Base-by-base conservation (phyloP, 2,888 invertebrate genomes). In the Drosophila tanythrix region DNA sequence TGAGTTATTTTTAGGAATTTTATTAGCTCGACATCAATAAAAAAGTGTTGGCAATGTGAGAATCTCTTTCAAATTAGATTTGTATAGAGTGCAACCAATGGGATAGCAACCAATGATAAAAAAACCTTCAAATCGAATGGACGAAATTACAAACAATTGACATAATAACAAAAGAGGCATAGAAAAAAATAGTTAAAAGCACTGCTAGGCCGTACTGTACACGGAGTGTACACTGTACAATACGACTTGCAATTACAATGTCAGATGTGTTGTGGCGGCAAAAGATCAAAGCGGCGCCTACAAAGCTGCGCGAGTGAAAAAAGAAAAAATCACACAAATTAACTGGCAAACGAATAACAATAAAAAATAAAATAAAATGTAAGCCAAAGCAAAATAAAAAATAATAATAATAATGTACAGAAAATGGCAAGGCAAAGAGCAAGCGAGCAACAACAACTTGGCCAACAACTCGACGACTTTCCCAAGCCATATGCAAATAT, bases 401-500 rank as follows among this genome's bases (percentile, higher is more conserved):
- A 46, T 46, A 46, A 46, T 15, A 67, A 79, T 65, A 81, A 74
- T 79, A 67, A 74, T 74, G 75, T 67, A 74, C 74, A 70, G 70
- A 72, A 82, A 83, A 88, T 75, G 76, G 77, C 72, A 76, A 69
- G 60, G 63, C 72, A 74, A 70, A 70, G 67, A 66, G 75, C 56
- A 62, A 64, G 46, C 61, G 68, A 57, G 61, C 61, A 67, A 46
- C 64, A 74, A 60, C 52, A 58, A n/a, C 18, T 27, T 25, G 27
- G 38, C 50, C 40, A 29, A 33, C 38, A 50, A 53, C 53, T 25
- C 55, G 67, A 53, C 65, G 88, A 85, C 83, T 89, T 87, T 87
- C 87, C 87, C 87, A 87, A 89, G 85, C 88, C 48, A 66, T 78
- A 83, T 83, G 87, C 87, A 88, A 88, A 88, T 88, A 88, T 74